Percentiles rank a stretch among this genome's conserved stretches.
Conservation (phyloP, 2,888 invertebrate species). For the Lypha dubia region DNA sequence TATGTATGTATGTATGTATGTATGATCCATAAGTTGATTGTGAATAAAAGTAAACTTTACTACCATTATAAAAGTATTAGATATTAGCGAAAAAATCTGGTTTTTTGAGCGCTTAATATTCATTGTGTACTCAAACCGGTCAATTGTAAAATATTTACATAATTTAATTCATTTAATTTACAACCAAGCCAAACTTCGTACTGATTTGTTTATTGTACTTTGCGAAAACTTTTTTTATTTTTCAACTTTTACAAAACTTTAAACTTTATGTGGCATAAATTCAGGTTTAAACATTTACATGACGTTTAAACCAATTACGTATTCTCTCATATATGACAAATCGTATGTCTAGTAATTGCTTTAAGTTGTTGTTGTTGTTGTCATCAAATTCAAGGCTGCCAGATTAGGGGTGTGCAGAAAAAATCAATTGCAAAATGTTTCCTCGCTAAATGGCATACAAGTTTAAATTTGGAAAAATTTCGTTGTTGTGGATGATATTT, state of each 20-base stretch:
- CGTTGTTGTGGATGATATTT: neutral
- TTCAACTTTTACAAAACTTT: slow-evolving; percentile 28
- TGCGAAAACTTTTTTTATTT: slow-evolving; percentile 4
- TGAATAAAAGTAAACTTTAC: too few species aligned
- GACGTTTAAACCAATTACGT: slow-evolving; percentile 25
- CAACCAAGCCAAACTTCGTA: neutral
- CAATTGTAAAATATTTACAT: neutral
- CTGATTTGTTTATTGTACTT: slow-evolving; percentile 8
- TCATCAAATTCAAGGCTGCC: neutral
- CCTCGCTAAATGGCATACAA: neutral
- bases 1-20: too few species aligned
- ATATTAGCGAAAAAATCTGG: neutral
- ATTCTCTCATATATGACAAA: slow-evolving; percentile 33
- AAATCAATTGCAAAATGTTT: neutral
- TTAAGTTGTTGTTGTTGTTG: slow-evolving; percentile 20
- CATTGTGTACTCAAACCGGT: neutral
- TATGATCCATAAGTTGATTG: too few species aligned
- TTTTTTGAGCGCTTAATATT: neutral
- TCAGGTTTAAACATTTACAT: slow-evolving; percentile 45
- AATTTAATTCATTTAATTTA: neutral
- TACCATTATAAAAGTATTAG: neutral
- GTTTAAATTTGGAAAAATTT: neutral
- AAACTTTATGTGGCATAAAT: slow-evolving; percentile 52
- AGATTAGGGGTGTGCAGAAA: neutral
- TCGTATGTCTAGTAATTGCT: slow-evolving; percentile 26